Conservation (phyloP, 2,888 invertebrate genomes). For the Dromius quadrimaculatus region DNA sequence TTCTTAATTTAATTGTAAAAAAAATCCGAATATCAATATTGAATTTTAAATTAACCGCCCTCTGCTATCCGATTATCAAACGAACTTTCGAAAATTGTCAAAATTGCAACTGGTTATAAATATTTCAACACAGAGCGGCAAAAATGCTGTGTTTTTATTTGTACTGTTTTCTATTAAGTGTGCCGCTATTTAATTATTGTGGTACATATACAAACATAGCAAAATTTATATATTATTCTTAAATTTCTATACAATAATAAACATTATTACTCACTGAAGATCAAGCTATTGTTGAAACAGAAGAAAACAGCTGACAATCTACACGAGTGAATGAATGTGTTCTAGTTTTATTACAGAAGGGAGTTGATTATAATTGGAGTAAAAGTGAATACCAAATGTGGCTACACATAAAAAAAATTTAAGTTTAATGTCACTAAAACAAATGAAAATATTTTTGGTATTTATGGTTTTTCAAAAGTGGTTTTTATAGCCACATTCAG, state of each 20-base stretch:
- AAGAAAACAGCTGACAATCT: slow-evolving; percentile 28
- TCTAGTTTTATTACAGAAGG: too few species aligned
- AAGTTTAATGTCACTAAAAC: too few species aligned
- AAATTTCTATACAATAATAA: slow-evolving; percentile 48
- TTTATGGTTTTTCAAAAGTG: too few species aligned
- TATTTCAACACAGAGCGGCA: slow-evolving; percentile 50
- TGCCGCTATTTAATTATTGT: slow-evolving; percentile 46
- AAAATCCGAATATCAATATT: slow-evolving; percentile 6
- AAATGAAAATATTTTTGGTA: too few species aligned
- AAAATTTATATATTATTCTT: slow-evolving; percentile 39
- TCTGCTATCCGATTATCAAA: too few species aligned
- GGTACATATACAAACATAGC: slow-evolving; percentile 40
- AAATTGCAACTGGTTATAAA: too few species aligned
- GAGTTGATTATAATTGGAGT: too few species aligned
- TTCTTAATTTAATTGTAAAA: not conserved
- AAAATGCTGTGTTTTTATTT: slow-evolving; percentile 50
- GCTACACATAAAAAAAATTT: too few species aligned
- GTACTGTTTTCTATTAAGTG: slow-evolving; percentile 50
- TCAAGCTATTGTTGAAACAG: slow-evolving; percentile 23
- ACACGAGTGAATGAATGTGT: slow-evolving; percentile 37
- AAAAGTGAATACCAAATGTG: too few species aligned
- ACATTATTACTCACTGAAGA: slow-evolving; percentile 36
- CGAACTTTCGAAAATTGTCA: too few species aligned
- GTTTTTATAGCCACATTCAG: too few species aligned
- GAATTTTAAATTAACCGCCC: too few species aligned